A percentile compares a stretch with the other conserved stretches of the same genome.
Conservation (phyloP, 2,113 vertebrate genomes). For the Otus sunia region DNA sequence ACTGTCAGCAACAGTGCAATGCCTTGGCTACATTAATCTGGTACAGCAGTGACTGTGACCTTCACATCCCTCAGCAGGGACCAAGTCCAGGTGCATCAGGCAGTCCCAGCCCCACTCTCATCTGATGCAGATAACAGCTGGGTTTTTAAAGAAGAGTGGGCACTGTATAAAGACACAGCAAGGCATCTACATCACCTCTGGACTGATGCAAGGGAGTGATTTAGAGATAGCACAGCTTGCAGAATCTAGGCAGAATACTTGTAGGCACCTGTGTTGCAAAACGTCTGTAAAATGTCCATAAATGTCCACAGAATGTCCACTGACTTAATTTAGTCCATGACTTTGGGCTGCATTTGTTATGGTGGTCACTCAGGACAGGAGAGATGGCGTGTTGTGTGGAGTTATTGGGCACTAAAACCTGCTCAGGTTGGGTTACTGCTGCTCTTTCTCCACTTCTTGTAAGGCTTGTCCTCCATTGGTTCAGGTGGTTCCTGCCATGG, state of each 20-base stretch:
- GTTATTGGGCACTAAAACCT: too few species aligned
- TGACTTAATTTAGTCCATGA: too few species aligned
- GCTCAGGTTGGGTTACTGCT: too few species aligned
- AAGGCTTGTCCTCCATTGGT: too few species aligned
- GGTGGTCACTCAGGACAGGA: too few species aligned
- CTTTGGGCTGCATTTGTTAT: too few species aligned
- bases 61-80: fast-evolving
- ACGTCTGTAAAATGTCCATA: too few species aligned
- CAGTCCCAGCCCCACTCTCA: background rate
- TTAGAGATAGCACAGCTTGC: background rate
- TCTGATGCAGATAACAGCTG: fast-evolving
- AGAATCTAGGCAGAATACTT: background rate
- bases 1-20: background rate
- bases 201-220: background rate
- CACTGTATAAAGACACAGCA: background rate
- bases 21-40: background rate
- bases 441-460: too few species aligned
- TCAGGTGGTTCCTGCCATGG: too few species aligned
- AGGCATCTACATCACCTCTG: background rate
- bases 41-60: fast-evolving
- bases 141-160: background rate
- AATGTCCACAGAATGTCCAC: too few species aligned
- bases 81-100: background rate
- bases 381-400: too few species aligned
- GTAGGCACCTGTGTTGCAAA: background rate